These are phyloP conservation scores for Xanthia icteritia DNA, from an alignment of 2,888 invertebrate species.

Conservation along the genomic window DNA sequence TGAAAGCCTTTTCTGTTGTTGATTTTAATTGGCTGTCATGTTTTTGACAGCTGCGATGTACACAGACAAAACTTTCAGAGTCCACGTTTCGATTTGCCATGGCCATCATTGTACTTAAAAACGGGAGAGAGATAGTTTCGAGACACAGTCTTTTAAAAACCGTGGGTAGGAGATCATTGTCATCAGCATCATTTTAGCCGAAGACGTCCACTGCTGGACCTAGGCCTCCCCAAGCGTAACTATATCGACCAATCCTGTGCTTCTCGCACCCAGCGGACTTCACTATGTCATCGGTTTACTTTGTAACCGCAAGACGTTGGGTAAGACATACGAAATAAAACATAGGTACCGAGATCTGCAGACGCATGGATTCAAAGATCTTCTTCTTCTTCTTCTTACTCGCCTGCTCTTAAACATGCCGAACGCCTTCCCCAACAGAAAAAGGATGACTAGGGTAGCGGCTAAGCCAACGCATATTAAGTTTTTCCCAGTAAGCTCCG, in stretches of 20 bases:
- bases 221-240: no score
- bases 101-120: background rate
- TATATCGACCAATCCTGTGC: background rate
- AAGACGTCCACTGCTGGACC: no score
- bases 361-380: background rate
- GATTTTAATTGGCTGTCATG: background rate
- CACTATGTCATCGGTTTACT: background rate
- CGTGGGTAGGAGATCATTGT: no score
- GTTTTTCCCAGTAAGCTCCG: background rate
- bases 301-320: background rate
- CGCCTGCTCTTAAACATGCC: background rate
- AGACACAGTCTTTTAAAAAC: background rate
- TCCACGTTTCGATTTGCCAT: background rate
- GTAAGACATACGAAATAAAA: background rate
- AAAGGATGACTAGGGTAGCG: constrained; percentile 4
- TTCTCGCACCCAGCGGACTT: background rate
- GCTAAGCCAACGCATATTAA: constrained; percentile 10
- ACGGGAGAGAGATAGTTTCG: background rate
- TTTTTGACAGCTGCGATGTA: background rate
- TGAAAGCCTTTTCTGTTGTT: background rate
- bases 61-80: background rate
- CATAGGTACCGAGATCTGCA: constrained; percentile 9
- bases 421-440: constrained; percentile 26
- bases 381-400: background rate
- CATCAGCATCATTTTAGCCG: background rate